These are phyloP conservation scores for Aspidiotus destructor DNA, from an alignment of 2,888 invertebrate species.

Conservation along the genomic window DNA sequence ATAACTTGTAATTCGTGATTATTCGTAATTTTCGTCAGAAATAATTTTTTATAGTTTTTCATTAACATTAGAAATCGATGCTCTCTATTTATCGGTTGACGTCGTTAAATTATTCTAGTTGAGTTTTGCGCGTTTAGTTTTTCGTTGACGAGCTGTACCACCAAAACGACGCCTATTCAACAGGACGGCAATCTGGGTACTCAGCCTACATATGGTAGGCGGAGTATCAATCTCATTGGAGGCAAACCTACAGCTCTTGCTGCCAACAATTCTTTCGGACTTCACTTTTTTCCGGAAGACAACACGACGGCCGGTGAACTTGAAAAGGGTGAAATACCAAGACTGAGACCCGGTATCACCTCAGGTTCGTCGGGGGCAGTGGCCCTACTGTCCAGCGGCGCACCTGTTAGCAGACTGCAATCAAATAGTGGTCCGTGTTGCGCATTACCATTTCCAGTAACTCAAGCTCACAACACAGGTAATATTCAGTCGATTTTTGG, in stretches of 20 bases:
- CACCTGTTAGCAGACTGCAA: conserved; percentile 28
- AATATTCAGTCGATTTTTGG: conserved; percentile 34
- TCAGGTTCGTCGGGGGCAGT: conserved; percentile 38
- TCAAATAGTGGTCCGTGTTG: conserved; percentile 42
- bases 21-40: too few relatives aligned
- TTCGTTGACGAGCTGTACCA: conserved; percentile 25
- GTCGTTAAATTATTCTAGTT: too few relatives aligned
- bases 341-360: conserved; percentile 34
- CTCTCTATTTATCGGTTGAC: too few relatives aligned
- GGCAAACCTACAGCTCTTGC: conserved; percentile 24
- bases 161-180: conserved; percentile 38
- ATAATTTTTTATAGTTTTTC: not conserved
- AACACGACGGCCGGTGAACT: conserved; percentile 43
- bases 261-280: conserved; percentile 49
- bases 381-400: conserved; percentile 36
- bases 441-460: conserved; percentile 44
- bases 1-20: too few relatives aligned
- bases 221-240: conserved; percentile 32
- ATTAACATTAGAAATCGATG: conserved; percentile 5
- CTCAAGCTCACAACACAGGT: conserved; percentile 47
- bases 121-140: not conserved
- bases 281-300: conserved; percentile 49
- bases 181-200: conserved; percentile 35
- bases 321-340: conserved; percentile 36
- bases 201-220: conserved; percentile 38